Conservation (phyloP, 2,113 vertebrate genomes). For the Ammodytes dubius region DNA sequence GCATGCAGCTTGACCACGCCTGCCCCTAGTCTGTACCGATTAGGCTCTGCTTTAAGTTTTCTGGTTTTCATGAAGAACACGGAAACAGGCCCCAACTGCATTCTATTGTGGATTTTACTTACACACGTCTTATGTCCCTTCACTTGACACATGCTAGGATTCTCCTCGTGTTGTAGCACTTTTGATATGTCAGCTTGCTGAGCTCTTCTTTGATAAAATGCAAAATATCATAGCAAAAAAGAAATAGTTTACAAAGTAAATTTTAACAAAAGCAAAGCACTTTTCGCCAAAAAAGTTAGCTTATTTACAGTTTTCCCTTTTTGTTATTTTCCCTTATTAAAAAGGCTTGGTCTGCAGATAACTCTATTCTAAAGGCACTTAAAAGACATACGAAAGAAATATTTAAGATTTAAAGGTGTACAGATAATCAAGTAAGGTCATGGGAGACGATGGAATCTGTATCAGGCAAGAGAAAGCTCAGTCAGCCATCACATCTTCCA, state of each 20-base stretch:
- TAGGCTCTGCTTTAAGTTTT: conserved; percentile 37
- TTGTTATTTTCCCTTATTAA: conserved; percentile 79
- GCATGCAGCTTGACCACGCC: conserved; percentile 15
- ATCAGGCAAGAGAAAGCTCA: conserved; percentile 60
- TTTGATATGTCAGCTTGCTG: conserved; percentile 17
- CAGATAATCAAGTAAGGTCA: conserved; percentile 78
- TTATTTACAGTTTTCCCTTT: conserved; percentile 69
- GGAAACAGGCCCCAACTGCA: conserved; percentile 13
- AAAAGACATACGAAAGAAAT: conserved; percentile 77
- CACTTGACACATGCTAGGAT: neutral
- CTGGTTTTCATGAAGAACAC: conserved; percentile 36
- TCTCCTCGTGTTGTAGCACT: conserved; percentile 35
- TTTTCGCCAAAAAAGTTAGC: conserved; percentile 31
- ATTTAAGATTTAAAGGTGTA: conserved; percentile 80
- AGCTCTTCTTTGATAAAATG: conserved; percentile 58
- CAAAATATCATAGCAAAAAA: conserved; percentile 63
- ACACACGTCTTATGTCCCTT: conserved; percentile 27
- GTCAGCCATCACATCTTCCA: conserved; percentile 39
- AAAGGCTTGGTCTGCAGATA: conserved; percentile 74
- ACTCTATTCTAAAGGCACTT: conserved; percentile 95
- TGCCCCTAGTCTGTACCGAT: conserved; percentile 27
- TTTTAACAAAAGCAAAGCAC: conserved; percentile 55
- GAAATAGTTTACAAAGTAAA: conserved; percentile 64
- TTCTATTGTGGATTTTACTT: conserved; percentile 44
- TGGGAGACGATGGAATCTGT: conserved; percentile 54